A percentile compares a stretch with the other conserved stretches of the same genome.
Evolutionary conservation across 2,113 vertebrate genomes (phyloP).

Genomic region (Chaetodon trifascialis): DNA sequence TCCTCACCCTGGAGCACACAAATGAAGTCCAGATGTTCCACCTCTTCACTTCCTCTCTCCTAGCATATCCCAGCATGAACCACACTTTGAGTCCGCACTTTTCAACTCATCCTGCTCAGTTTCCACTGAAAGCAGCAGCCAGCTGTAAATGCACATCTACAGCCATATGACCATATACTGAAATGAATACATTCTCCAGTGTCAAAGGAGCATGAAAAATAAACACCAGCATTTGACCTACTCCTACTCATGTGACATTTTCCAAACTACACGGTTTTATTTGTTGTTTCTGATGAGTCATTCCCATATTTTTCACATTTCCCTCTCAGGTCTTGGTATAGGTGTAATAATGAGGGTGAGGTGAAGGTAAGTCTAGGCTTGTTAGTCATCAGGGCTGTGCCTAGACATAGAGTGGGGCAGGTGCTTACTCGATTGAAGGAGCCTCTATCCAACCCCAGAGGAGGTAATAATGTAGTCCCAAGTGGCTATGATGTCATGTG

Average conservation of each 20-base stretch:
- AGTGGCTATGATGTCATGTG: slow-evolving; percentile 69
- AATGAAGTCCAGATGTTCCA: slow-evolving; percentile 86
- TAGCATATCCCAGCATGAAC: slow-evolving; percentile 58
- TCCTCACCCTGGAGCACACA: slow-evolving; percentile 55
- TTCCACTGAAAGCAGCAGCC: slow-evolving; percentile 32
- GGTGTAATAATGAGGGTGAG: slow-evolving; percentile 49
- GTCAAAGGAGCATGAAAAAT: not conserved
- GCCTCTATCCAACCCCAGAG: slow-evolving; percentile 35
- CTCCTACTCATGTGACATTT: not conserved
- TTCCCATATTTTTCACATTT: not conserved
- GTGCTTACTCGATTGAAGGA: slow-evolving; percentile 44
- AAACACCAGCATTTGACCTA: not conserved
- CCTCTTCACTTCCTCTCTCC: slow-evolving; percentile 78
- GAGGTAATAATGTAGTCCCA: slow-evolving; percentile 64
- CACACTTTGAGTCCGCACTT: slow-evolving; percentile 45
- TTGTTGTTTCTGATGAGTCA: slow-evolving; percentile 35
- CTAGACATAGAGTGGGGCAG: slow-evolving; percentile 40
- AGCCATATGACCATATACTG: too few relatives aligned
- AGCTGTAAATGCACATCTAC: slow-evolving; percentile 19
- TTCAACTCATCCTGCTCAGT: slow-evolving; percentile 35
- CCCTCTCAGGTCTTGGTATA: slow-evolving; percentile 16
- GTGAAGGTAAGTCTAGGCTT: slow-evolving; percentile 59
- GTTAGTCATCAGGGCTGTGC: slow-evolving; percentile 66
- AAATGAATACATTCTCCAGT: not conserved
- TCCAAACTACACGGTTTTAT: not conserved